Conservation (phyloP, 1,140 invertebrate genomes). For the Drosophila sproati region DNA sequence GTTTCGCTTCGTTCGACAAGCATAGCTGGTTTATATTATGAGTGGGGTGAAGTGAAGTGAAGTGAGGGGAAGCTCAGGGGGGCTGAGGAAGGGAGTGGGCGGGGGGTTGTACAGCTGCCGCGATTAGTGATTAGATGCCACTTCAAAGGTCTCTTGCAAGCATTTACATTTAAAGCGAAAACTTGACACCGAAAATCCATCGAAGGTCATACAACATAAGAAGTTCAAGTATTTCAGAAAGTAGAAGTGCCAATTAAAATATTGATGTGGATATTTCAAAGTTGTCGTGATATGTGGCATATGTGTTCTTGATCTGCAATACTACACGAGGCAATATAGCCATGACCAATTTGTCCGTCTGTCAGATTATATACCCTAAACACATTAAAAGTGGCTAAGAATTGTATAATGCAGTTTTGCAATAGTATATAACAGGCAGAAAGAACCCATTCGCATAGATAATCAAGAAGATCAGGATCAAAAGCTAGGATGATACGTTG, state of each 20-base stretch:
- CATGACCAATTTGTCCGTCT: too few relatives aligned
- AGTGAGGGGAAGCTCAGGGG: neutral
- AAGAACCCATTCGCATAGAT: too few relatives aligned
- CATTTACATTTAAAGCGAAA: slow-evolving; percentile 43
- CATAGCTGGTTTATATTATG: neutral
- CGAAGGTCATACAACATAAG: slow-evolving; percentile 45
- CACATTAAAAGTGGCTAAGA: too few relatives aligned
- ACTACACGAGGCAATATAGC: too few relatives aligned
- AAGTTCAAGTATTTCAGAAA: slow-evolving; percentile 27
- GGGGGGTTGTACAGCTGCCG: neutral
- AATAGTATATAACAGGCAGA: too few relatives aligned
- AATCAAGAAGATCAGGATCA: too few relatives aligned
- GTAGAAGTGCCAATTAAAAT: slow-evolving; percentile 15
- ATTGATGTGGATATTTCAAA: neutral
- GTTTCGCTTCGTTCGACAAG: slow-evolving; percentile 43
- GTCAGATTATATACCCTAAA: too few relatives aligned
- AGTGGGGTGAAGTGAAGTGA: neutral
- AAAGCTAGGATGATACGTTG: too few relatives aligned
- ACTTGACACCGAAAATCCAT: slow-evolving; percentile 27
- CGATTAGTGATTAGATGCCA: slow-evolving; percentile 68
- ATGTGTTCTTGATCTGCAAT: too few relatives aligned
- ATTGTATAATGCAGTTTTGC: too few relatives aligned
- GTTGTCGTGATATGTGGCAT: too few relatives aligned
- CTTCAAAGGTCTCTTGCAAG: slow-evolving; percentile 55
- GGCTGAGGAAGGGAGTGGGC: too few relatives aligned